Evolutionary conservation across 1,140 invertebrate species (phyloP).

Genomic region (Hyles euphorbiae): DNA sequence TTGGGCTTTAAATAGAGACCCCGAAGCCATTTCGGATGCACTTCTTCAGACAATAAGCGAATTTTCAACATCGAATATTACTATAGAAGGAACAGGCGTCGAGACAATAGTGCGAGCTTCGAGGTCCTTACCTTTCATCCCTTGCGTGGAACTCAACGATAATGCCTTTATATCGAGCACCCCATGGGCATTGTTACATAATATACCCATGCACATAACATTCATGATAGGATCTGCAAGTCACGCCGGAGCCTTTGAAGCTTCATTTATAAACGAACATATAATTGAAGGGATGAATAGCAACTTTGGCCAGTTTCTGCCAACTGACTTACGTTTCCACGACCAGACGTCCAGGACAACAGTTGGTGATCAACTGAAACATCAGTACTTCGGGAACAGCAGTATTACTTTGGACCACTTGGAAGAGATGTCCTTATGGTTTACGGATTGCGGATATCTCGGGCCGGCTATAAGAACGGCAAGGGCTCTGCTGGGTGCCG

Average conservation of each 20-base stretch:
- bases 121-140: conserved; percentile 30
- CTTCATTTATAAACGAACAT: conserved; percentile 23
- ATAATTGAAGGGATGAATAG: conserved; percentile 33
- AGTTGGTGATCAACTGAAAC: conserved; percentile 27
- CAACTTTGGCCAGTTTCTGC: conserved; percentile 31
- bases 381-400: conserved; percentile 40
- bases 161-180: conserved; percentile 35
- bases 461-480: conserved; percentile 40
- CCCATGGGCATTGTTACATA: conserved; percentile 37
- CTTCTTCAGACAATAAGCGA: conserved; percentile 20
- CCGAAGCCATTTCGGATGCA: conserved; percentile 21
- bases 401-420: conserved; percentile 24
- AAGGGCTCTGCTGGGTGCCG: conserved; percentile 29
- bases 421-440: conserved; percentile 34
- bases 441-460: conserved; percentile 42
- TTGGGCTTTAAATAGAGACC: conserved; percentile 53
- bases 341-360: conserved; percentile 18
- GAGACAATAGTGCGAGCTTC: conserved; percentile 27
- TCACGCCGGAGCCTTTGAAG: conserved; percentile 42
- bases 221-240: conserved; percentile 47
- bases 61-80: conserved; percentile 2
- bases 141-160: conserved; percentile 39
- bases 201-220: conserved; percentile 22
- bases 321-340: conserved; percentile 42
- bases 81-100: conserved; percentile 17